Conservation (phyloP, 2,797 vertebrate genomes). For the Toxotes lorentzi region DNA sequence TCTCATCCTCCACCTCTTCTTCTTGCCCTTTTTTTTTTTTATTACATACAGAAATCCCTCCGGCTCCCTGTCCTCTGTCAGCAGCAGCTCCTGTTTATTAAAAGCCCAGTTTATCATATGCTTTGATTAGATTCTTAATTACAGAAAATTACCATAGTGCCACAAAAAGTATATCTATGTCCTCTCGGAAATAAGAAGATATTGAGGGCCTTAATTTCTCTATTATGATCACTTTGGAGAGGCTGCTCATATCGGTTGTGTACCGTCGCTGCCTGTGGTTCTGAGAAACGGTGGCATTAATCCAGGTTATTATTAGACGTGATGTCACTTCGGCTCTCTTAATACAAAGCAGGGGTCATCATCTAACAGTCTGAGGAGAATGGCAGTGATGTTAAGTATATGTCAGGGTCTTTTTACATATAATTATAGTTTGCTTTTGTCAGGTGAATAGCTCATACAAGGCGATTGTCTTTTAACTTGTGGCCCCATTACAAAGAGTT, state of each 20-base stretch:
- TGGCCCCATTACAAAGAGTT: background rate
- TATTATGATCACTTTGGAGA: constrained; percentile 53
- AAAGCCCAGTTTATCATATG: constrained; percentile 78
- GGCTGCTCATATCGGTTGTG: constrained; percentile 9
- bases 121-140: constrained; percentile 86
- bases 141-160: constrained; percentile 74
- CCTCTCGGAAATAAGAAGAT: constrained; percentile 69
- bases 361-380: background rate
- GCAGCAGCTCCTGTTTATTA: constrained; percentile 80
- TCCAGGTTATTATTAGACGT: constrained; percentile 22
- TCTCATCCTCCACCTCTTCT: constrained; percentile 28
- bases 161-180: constrained; percentile 66
- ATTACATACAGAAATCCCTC: constrained; percentile 68
- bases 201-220: constrained; percentile 62
- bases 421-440: constrained; percentile 24
- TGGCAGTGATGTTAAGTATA: background rate
- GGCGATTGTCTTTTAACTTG: background rate
- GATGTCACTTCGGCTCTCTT: constrained; percentile 7
- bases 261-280: constrained; percentile 4
- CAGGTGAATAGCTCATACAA: constrained; percentile 2
- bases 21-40: constrained; percentile 45
- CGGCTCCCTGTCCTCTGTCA: constrained; percentile 75
- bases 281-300: constrained; percentile 30
- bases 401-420: background rate
- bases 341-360: constrained; percentile 17